Evolutionary conservation across 2,113 vertebrate species (phyloP), one percentile per base, ranked within the genome.

Genomic region (Thamnophis sirtalis): DNA sequence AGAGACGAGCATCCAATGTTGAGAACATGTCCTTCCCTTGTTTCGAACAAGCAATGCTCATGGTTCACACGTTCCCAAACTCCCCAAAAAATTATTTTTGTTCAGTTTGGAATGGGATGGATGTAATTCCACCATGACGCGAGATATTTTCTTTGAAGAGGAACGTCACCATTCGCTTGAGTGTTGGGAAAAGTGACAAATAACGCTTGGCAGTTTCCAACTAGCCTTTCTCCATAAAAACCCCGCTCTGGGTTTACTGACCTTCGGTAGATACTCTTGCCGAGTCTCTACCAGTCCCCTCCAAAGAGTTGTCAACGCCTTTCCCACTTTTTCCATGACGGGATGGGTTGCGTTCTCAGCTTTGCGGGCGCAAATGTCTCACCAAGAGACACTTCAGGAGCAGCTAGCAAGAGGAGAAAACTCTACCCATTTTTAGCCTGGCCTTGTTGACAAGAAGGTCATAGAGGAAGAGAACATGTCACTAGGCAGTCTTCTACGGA

Each of bases 401-500:
- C 60, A 4, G 11, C 26, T 54, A 87, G 85, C 5, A 19, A 87
- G 10, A 54, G 11, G 15, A 90, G 87, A 4, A 58, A 84, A 49
- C 13, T 9, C 4, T 22, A 28, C 2, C 19, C 38, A 26, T 55
- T 58, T 56, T 43, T 24, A 21, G 19, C 19, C 26, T 50, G 86
- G 22, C 4, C 33, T 33, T 21, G 38, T 5, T 15, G 48, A 43
- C 5, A 22, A 13, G 49, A 89, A 38, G 0, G 0, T 48, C 43
- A 48, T 63, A 43, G 63, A 38, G 28, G 11, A 33, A 1, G 0
- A 7, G 7, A 0, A 4, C 9, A 4, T 9, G 49, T 33, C 3
- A 21, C 15, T 8, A 73, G 26, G n/a, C 68, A 1, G 21, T 26
- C 21, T 87, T n/a, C 50, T 87, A 8, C 49, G 6, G 3, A 53